Conservation (phyloP, 2,113 vertebrate species). For the Microtus montanus region DNA sequence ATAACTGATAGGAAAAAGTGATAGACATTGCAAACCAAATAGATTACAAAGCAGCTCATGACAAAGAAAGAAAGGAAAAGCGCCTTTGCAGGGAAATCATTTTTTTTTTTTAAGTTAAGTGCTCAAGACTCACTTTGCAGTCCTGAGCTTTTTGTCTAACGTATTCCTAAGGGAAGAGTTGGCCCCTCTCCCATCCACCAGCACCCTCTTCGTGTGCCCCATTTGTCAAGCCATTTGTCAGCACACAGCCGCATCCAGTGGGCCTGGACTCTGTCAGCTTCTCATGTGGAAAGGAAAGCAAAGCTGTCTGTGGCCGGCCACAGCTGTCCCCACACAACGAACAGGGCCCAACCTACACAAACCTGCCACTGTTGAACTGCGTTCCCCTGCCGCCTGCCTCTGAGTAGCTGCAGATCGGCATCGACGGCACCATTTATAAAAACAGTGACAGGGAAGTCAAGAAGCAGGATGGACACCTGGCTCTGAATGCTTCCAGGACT, state of each 20-base stretch:
- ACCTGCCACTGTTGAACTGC: background rate
- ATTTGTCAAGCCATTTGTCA: conserved; percentile 67
- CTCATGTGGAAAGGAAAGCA: conserved; percentile 47
- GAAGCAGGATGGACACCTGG: background rate
- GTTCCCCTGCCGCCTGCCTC: background rate
- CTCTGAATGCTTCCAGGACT: background rate
- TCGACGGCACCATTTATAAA: background rate
- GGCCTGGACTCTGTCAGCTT: conserved; percentile 63
- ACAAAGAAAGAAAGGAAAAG: background rate
- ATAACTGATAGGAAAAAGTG: background rate
- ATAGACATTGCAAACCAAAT: background rate
- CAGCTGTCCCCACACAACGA: background rate
- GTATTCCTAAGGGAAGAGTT: background rate
- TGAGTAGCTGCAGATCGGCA: background rate
- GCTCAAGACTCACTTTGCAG: background rate
- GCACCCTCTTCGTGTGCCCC: background rate
- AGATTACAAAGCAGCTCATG: conserved; percentile 4
- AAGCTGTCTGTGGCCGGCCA: conserved; percentile 16
- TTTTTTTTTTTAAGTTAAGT: background rate
- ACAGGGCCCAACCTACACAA: background rate
- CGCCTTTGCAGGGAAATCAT: background rate
- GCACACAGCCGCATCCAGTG: background rate
- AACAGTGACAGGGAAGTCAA: background rate
- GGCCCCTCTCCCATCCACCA: background rate
- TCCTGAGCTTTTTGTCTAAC: conserved; percentile 2